Base-by-base conservation (phyloP, 2,888 invertebrate species). In the Parnassius apollo region DNA sequence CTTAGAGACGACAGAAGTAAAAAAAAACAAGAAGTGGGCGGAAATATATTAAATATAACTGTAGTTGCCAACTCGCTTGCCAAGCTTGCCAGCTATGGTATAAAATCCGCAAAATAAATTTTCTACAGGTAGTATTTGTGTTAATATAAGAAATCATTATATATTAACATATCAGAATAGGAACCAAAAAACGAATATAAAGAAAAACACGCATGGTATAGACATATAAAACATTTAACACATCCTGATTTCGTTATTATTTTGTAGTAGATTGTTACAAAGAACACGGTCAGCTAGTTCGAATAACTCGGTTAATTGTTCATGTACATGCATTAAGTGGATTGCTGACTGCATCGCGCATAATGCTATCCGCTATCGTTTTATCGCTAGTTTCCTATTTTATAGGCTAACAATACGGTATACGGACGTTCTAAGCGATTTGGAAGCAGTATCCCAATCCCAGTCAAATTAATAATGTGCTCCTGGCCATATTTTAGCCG, bases 231-330 rank as follows among this genome's bases (percentile, higher is more conserved):
- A 46, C 48, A 59, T 59, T 59, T 46, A 13, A 59, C 13, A 18
- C 44, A 59, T 59, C 59, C 59, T 62, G 49, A 62, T 62, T 62
- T 50, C 50, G 58, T 57, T 57, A 61, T 22, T 2, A 61, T 18
- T 58, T 50, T 44, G 53, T 44, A 44, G 53, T 25, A 49, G 44
- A 11, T 62, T 50, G 42, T 50, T 65, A 58, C 63, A 61, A 72
- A 69, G 74, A 82, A 83, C 79, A 77, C 82, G 83, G 85, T 83
- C 79, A 80, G 72, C 70, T 67, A 73, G 74, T 75, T 74, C 69
- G 74, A 77, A 67, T 76, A 77, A 75, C 76, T 80, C 76, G 74
- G 76, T 71, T 84, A 82, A 83, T 81, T 83, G 77, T 76, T 69
- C 70, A 68, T 71, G 71, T 65, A 69, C 73, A 51, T 57, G 68